Percentiles rank a stretch among this genome's conserved stretches.
These are phyloP conservation scores for Urosaurus nigricauda DNA, from an alignment of 2,797 vertebrate genomes.

Conservation along the genomic window DNA sequence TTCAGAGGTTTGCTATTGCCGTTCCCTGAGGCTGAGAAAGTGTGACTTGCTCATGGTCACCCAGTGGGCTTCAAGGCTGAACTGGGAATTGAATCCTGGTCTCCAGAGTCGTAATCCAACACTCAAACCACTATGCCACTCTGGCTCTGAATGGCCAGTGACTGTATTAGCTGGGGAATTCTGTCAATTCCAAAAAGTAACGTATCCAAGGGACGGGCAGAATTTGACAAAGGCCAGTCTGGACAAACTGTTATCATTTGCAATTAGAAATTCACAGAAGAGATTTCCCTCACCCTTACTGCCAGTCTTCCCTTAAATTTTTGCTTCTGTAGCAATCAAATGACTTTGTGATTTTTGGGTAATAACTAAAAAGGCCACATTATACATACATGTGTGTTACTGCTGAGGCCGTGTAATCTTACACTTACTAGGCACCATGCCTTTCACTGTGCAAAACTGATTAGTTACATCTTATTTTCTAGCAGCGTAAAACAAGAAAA, in stretches of 20 bases:
- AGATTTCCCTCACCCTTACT: background rate
- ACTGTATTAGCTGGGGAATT: too few species aligned
- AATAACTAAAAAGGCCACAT: constrained; percentile 14
- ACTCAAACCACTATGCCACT: too few species aligned
- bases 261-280: background rate
- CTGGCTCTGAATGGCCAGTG: too few species aligned
- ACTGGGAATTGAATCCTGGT: too few species aligned
- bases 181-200: too few species aligned
- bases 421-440: constrained; percentile 31
- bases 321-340: constrained; percentile 20
- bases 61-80: too few species aligned
- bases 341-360: constrained; percentile 28
- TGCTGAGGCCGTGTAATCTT: constrained; percentile 25
- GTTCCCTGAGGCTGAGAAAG: too few species aligned
- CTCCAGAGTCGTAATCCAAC: too few species aligned
- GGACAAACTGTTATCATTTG: background rate
- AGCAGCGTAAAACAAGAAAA: constrained; percentile 58
- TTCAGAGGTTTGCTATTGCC: too few species aligned
- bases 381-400: constrained; percentile 41
- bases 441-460: constrained; percentile 59
- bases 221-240: too few species aligned
- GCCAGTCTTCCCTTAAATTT: constrained; percentile 27
- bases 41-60: too few species aligned
- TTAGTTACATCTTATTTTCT: constrained; percentile 55
- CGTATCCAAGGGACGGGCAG: too few species aligned